Evolutionary conservation across 2,797 vertebrate genomes (phyloP), one percentile per base, ranked within the genome.

Genomic region (Neosalanx taihuensis): DNA sequence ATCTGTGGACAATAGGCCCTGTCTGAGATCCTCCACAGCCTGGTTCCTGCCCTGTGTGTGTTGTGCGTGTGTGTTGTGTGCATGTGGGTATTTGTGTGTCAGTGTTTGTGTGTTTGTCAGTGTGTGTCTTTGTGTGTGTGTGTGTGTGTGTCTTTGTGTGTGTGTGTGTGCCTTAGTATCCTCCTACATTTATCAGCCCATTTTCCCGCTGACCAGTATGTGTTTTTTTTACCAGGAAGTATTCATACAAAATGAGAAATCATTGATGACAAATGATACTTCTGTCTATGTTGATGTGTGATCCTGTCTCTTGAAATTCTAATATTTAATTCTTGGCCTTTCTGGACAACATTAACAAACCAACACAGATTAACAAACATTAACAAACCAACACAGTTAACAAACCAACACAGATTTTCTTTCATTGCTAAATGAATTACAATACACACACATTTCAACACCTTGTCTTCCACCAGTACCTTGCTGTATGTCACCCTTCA

Each of bases 1-100:
- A 73, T 77, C 68, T 77, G 75, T 53, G 70, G 71, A 77, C 72
- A 77, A 77, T 70, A 64, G 71, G 67, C 67, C 49, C 67, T 66
- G 67, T 72, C 63, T 62, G 33, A 33, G 65, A 15, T 49, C 33
- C 51, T n/a, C 15, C 41, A 30, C 29, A 57, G 20, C 15, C 29
- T 69, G 46, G 46, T 56, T 67, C 49, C 29, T 59, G 31, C 31
- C 18, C 72, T 69, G 67, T 53, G 72, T 61, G 35, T 67, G 65
- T 15, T 61, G 59, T 5, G 12, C 15, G 59, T 63, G 29, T 17
- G 61, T 31, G 26, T 60, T 15, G 12, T 5, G n/a, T 61, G 59
- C 30, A 2, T 13, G 5, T 3, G 3, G 29, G 59, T 26, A n/a
- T n/a, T n/a, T n/a, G n/a, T n/a, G 30, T 31, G 60, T 62, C 29